Base-by-base conservation (phyloP, 2,113 vertebrate species). In the Lasiurus cinereus region DNA sequence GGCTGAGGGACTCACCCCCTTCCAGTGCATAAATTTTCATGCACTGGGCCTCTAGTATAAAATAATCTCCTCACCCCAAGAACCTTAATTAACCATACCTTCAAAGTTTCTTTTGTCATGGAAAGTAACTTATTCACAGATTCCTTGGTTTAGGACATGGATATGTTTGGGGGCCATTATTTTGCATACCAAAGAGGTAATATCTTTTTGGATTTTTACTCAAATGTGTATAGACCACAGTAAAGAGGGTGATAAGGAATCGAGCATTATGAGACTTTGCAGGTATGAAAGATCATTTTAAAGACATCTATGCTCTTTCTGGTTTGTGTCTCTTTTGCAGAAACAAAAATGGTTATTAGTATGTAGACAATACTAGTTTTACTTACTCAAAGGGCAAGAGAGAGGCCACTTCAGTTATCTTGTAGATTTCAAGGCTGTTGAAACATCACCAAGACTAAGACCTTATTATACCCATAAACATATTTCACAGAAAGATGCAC, bases 331-430 rank as follows among this genome's bases (percentile, higher is more conserved):
- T 80, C 43, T 67, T 88, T 59, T 83, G 62, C 50, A 77, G 50
- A 48, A 22, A 93, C 78, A 83, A 77, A 79, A 33, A 33, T 90
- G 70, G 62, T 21, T 77, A 72, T 80, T 64, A 84, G 4, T 62
- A 96, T 89, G 88, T 94, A 83, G 29, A 56, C 10, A 15, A 77
- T 90, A 43, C 46, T 82, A 93, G 77, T 94, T 95, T 94, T 50
- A 74, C n/a, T 88, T 76, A 46, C 4, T 90, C 36, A 87, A 84
- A 96, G 77, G 70, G 69, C 72, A 96, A 88, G 48, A 89, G 12
- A 94, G 69, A 96, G 73, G 46, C 4, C 56, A 76, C 83, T 93
- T 91, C n/a, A 52, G 8, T 62, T 77, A 33, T 91, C 93, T 79
- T 82, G 76, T 46, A 83, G 31, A 87, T 69, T 54, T 80, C 54